Evolutionary conservation across 2,888 invertebrate species (phyloP), one percentile per base, ranked within the genome.

Genomic region (Timema podura): DNA sequence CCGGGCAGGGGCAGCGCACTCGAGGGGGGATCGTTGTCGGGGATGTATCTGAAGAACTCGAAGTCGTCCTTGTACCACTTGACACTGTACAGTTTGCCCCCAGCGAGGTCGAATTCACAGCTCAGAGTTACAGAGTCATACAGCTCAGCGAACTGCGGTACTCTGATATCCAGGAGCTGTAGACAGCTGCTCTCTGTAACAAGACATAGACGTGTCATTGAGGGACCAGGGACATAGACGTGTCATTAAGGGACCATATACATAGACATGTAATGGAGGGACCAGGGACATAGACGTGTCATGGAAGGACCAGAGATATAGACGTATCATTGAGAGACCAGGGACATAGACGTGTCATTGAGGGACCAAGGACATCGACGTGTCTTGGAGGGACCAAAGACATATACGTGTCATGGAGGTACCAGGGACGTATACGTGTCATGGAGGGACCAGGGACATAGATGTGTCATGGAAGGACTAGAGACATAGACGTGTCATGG

Each of bases 31-130:
- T 71, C 16, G 65, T 72, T 73, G 73, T 76, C 76, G 5, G 77
- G 77, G 74, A 76, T 76, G 71, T 70, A 77, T n/a, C 76, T 68
- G 73, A 73, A 77, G 74, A 77, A 77, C 72, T 77, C 77, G 67
- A 71, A 71, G 68, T 77, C 77, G 66, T 77, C 76, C 69, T 77
- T 77, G 74, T 77, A 77, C 77, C 77, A 77, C 68, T 77, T 77
- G 72, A 77, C 77, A 5, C 76, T 76, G 72, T 76, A 76, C 10
- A 77, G 73, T 7, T 72, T 74, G 10, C 72, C 71, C 8, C 70
- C 64, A 44, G 72, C 75, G 16, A 76, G 70, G 64, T 76, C 75
- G 71, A 76, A 76, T 48, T 73, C 70, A 71, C 77, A 77, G n/a
- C 64, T 68, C 66, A 77, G 71, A 7, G 73, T 72, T 44, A 75